Conservation (phyloP, 2,888 invertebrate genomes). For the Meganola albula region DNA sequence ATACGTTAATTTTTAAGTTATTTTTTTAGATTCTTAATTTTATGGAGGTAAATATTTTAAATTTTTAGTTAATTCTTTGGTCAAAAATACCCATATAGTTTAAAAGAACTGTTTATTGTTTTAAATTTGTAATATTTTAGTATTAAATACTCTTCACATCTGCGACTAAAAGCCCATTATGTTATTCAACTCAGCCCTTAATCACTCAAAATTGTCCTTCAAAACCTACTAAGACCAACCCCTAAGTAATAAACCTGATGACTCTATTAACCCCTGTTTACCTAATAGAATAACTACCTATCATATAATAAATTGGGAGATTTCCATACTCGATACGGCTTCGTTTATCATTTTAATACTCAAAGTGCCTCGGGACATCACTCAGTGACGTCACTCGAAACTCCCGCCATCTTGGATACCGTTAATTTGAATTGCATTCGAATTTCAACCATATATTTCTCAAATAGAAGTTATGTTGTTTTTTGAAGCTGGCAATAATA, state of each 20-base stretch:
- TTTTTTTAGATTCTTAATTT: too few species aligned
- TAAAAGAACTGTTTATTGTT: too few species aligned
- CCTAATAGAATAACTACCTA: conserved; percentile 75
- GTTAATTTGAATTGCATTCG: conserved; percentile 4
- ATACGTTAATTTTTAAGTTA: too few species aligned
- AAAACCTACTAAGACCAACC: conserved; percentile 13
- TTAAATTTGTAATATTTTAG: too few species aligned
- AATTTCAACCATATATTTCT: conserved; percentile 17
- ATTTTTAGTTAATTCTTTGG: too few species aligned
- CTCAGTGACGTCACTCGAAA: conserved; percentile 59
- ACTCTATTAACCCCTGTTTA: conserved; percentile 74
- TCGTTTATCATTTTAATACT: conserved; percentile 75
- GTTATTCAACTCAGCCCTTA: too few species aligned
- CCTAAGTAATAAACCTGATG: conserved; percentile 58
- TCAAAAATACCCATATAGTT: too few species aligned
- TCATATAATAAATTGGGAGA: conserved; percentile 76
- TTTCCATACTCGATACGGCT: conserved; percentile 70
- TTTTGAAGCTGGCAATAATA: conserved; percentile 8
- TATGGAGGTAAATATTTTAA: too few species aligned
- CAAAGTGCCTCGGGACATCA: conserved; percentile 63
- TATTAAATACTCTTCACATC: too few species aligned
- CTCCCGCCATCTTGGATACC: conserved; percentile 1
- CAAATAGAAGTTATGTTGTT: conserved; percentile 5
- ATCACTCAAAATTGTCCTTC: conserved; percentile 15
- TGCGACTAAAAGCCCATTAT: conserved; percentile 8